Conservation (phyloP, 2,888 invertebrate species). For the Sphaerophoria rueppellii region DNA sequence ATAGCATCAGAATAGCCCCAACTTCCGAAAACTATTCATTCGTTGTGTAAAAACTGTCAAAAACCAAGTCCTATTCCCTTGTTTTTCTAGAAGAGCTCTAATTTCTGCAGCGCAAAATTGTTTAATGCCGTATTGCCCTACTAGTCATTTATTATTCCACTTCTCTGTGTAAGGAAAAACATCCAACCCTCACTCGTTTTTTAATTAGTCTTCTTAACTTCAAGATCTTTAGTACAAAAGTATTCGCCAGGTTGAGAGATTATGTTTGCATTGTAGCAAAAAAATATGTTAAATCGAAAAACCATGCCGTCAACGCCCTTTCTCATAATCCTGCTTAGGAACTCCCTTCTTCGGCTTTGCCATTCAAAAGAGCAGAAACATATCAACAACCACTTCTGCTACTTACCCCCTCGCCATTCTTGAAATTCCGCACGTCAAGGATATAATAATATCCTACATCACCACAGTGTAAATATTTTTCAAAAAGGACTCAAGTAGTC, state of each 20-base stretch:
- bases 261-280: background rate
- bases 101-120: too few species aligned
- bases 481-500: constrained; percentile 42
- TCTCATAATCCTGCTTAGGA: background rate
- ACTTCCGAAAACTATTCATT: too few species aligned
- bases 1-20: too few species aligned
- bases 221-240: constrained; percentile 35
- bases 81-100: too few species aligned
- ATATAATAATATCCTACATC: constrained; percentile 62
- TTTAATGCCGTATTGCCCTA: too few species aligned
- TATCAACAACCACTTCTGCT: constrained; percentile 57
- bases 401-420: background rate
- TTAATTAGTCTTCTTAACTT: constrained; percentile 57
- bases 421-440: constrained; percentile 27
- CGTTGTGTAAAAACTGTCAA: too few species aligned
- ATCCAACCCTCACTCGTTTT: constrained; percentile 7
- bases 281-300: constrained; percentile 3
- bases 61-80: too few species aligned
- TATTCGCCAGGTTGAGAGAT: constrained; percentile 2
- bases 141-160: too few species aligned
- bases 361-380: constrained; percentile 70
- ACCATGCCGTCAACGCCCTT: constrained; percentile 11
- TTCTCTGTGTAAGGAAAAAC: background rate
- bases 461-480: constrained; percentile 47
- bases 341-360: constrained; percentile 23